These are phyloP conservation scores for Cetonia aurata DNA, from an alignment of 2,888 invertebrate genomes.

Conservation along the genomic window DNA sequence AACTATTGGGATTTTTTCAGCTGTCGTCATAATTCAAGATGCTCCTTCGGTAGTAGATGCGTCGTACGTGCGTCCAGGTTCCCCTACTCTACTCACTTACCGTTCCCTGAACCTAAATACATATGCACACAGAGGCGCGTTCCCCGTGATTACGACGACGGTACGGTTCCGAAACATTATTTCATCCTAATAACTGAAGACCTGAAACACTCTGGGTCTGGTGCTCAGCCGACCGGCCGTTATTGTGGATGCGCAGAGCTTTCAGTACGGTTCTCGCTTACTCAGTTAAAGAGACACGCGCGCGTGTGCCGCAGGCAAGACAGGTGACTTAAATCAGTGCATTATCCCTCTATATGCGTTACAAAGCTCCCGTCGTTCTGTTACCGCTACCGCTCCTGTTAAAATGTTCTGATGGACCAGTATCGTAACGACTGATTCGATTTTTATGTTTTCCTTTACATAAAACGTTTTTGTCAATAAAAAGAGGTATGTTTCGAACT, in stretches of 20 bases:
- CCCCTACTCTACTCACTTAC: conserved; percentile 20
- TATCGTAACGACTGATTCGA: conserved; percentile 12
- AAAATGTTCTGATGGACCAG: conserved; percentile 28
- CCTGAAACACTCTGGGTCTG: conserved; percentile 22
- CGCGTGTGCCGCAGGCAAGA: conserved; percentile 25
- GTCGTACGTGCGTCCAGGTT: conserved; percentile 24
- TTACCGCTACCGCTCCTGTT: background rate
- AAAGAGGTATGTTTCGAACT: conserved; percentile 21
- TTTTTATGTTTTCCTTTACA: background rate
- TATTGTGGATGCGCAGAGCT: conserved; percentile 26
- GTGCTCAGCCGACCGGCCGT: conserved; percentile 18
- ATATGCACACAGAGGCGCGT: conserved; percentile 12
- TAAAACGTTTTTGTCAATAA: conserved; percentile 6
- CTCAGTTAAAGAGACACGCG: conserved; percentile 36
- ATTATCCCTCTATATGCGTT: conserved; percentile 15
- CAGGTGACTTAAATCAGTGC: conserved; percentile 25
- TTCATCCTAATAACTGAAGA: conserved; percentile 30
- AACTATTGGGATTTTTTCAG: conserved; percentile 50
- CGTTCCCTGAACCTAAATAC: conserved; percentile 21
- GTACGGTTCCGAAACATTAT: conserved; percentile 32
- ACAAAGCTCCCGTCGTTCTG: conserved; percentile 8
- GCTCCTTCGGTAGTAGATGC: conserved; percentile 35
- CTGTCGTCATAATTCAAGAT: conserved; percentile 51
- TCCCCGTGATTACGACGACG: conserved; percentile 9
- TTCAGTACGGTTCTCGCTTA: conserved; percentile 20